phyloP scores from a whole-genome alignment of 2,888 invertebrate species.

The Zaprionus lineosus region DNA sequence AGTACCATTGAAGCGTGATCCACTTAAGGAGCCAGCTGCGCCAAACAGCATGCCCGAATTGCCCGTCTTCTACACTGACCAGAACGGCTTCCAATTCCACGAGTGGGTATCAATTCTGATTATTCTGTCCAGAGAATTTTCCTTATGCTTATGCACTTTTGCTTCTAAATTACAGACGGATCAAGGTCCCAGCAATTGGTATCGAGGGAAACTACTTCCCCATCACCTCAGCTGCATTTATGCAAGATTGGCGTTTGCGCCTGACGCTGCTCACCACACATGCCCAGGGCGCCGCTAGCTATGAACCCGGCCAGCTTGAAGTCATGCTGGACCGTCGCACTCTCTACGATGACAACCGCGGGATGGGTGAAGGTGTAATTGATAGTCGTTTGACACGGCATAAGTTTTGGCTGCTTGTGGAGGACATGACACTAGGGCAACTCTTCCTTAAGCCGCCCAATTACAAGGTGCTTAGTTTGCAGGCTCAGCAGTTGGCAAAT shows the following conservation, averaged over 20 bases:
- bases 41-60: conserved; percentile 84
- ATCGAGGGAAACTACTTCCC: conserved; percentile 99
- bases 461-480: conserved; percentile 86
- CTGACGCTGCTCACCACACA: conserved; percentile 92
- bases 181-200: conserved; percentile 90
- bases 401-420: conserved; percentile 93
- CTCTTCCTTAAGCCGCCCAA: conserved; percentile 54
- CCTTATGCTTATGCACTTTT: too few species aligned
- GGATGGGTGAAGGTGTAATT: conserved; percentile 96
- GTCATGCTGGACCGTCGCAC: conserved; percentile 97
- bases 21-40: conserved; percentile 68
- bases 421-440: conserved; percentile 82
- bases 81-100: conserved; percentile 96
- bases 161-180: too few species aligned
- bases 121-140: background rate
- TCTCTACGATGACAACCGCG: conserved; percentile 96
- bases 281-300: conserved; percentile 95
- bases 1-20: conserved; percentile 75
- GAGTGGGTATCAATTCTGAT: conserved; percentile 85
- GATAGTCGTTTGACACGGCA: conserved; percentile 93
- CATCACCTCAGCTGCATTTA: conserved; percentile 94
- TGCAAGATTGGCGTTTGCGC: conserved; percentile 89
- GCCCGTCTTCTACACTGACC: conserved; percentile 94
- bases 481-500: conserved; percentile 89
- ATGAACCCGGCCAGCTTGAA: conserved; percentile 94